Percentiles rank a stretch among this genome's conserved stretches.
Evolutionary conservation across 2,113 vertebrate genomes (phyloP).

Genomic region (Rana temporaria): DNA sequence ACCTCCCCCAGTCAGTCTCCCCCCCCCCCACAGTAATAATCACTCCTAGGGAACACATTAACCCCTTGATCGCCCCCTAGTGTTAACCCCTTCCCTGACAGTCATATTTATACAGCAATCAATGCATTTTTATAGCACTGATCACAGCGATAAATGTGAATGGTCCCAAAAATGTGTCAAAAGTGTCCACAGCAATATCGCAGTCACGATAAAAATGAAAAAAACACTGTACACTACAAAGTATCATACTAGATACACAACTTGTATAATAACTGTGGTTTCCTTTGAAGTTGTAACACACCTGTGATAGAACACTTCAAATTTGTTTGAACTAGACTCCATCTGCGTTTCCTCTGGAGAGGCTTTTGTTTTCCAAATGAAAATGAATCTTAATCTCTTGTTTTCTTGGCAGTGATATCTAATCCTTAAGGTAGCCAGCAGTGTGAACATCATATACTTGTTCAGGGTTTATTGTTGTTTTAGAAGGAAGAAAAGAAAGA

Average conservation of each 20-base stretch:
- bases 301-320: constrained; percentile 14
- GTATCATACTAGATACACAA: neutral
- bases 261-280: neutral
- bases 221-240: neutral
- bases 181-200: too few species aligned
- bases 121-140: too few species aligned
- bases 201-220: too few species aligned
- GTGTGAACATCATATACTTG: constrained; percentile 19
- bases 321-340: constrained; percentile 27
- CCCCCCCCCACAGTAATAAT: too few species aligned
- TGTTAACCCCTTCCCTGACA: too few species aligned
- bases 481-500: constrained; percentile 20
- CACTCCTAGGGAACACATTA: too few species aligned
- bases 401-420: constrained; percentile 27
- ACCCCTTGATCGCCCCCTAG: too few species aligned
- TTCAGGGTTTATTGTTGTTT: constrained; percentile 23
- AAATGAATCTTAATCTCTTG: constrained; percentile 47
- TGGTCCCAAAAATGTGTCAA: too few species aligned
- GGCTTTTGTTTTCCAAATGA: constrained; percentile 42
- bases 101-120: too few species aligned
- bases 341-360: constrained; percentile 24
- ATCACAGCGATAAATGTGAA: too few species aligned
- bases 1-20: too few species aligned
- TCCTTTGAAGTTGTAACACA: constrained; percentile 26
- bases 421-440: constrained; percentile 36